phyloP scores from a whole-genome alignment of 1,140 invertebrate species.

The Leguminivora glycinivorella region DNA sequence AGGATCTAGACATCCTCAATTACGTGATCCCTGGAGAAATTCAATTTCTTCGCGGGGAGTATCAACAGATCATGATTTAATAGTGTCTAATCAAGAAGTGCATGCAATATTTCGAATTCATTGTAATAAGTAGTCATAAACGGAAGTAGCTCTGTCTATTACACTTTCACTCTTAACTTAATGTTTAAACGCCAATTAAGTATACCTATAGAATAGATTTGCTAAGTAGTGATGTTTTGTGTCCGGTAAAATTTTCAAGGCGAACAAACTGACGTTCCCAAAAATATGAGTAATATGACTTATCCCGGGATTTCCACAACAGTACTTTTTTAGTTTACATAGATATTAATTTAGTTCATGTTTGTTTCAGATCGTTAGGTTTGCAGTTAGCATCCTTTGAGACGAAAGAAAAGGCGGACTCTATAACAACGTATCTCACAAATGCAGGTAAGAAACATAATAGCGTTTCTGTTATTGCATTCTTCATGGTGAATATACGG shows the following conservation, averaged over 20 bases:
- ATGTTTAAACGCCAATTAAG: too few species aligned
- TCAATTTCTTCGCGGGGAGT: constrained; percentile 13
- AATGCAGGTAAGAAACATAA: constrained; percentile 82
- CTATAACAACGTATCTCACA: constrained; percentile 88
- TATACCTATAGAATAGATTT: neutral
- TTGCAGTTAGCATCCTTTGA: constrained; percentile 91
- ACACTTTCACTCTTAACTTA: too few species aligned
- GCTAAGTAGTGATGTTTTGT: too few species aligned
- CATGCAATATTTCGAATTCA: neutral
- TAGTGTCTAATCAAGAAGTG: neutral
- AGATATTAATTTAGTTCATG: constrained; percentile 23
- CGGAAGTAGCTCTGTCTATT: too few species aligned
- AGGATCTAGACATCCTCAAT: constrained; percentile 33
- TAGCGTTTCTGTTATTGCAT: constrained; percentile 3
- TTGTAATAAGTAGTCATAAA: neutral
- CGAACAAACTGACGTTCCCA: too few species aligned
- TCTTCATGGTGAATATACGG: too few species aligned
- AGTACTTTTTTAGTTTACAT: too few species aligned
- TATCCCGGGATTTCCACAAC: too few species aligned
- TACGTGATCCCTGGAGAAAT: constrained; percentile 11
- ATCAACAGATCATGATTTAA: neutral
- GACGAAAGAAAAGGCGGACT: constrained; percentile 91
- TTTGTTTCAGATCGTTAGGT: constrained; percentile 83
- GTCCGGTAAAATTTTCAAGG: too few species aligned
- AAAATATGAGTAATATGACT: too few species aligned